Evolutionary conservation across 2,888 invertebrate species (phyloP).

Genomic region (Blastobasis adustella): DNA sequence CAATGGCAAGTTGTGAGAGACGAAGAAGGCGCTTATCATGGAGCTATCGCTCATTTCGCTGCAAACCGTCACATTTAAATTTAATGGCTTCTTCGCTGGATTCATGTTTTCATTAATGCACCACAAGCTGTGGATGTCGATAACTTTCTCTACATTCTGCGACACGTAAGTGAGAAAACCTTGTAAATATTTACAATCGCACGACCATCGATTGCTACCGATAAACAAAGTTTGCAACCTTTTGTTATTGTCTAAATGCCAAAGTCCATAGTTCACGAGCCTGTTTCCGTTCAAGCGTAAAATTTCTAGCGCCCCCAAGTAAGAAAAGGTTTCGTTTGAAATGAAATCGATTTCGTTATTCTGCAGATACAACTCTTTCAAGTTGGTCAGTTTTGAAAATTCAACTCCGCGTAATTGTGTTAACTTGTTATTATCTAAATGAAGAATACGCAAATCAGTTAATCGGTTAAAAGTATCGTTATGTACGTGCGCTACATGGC

Average conservation of each 20-base stretch:
- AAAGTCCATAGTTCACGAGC: constrained; percentile 85
- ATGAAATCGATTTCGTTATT: constrained; percentile 88
- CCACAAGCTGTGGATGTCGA: constrained; percentile 84
- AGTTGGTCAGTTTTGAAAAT: constrained; percentile 85
- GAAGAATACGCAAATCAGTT: constrained; percentile 83
- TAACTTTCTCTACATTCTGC: constrained; percentile 84
- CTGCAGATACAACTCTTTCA: constrained; percentile 90
- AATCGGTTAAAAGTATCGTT: constrained; percentile 91
- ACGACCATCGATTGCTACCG: constrained; percentile 90
- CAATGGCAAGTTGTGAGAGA: constrained; percentile 88
- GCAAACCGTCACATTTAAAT: constrained; percentile 89
- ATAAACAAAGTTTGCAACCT: constrained; percentile 84
- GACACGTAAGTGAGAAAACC: constrained; percentile 87
- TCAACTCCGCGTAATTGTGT: constrained; percentile 85
- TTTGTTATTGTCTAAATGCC: constrained; percentile 83
- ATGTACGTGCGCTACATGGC: constrained; percentile 85
- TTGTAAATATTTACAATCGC: constrained; percentile 91
- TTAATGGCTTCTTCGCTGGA: constrained; percentile 82
- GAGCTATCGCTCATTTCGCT: constrained; percentile 88
- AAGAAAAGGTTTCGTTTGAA: constrained; percentile 86
- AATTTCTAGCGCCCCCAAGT: constrained; percentile 85
- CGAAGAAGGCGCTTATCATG: constrained; percentile 86
- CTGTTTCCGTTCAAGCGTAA: constrained; percentile 90
- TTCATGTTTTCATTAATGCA: constrained; percentile 82
- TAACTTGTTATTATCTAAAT: constrained; percentile 90